Evolutionary conservation across 1,140 invertebrate genomes (phyloP), one percentile per base, ranked within the genome.

Genomic region (Cotesia vestalis): DNA sequence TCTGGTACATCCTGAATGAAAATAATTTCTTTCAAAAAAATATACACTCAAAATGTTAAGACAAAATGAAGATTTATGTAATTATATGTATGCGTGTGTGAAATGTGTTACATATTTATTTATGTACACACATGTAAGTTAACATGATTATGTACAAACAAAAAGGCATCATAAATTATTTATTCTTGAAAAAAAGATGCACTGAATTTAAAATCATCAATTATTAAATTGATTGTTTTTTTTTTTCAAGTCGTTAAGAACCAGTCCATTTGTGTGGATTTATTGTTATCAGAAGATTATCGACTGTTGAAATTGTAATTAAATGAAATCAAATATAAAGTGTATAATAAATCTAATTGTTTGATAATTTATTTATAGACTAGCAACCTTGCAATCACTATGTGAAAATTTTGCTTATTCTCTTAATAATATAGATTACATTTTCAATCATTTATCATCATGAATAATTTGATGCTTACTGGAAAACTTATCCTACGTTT

Each of bases 1-100:
- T 62, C 69, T 62, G 69, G 69, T 63, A 70, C 69, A 70, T 70
- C 69, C 40, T 61, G 6, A 60, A 61, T 8, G 6, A 9, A 61
- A 36, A 69, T 46, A 61, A 27, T 27, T 27, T 55, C 64, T 66
- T 46, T 60, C 35, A 4, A 69, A 57, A 69, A 36, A 38, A 11
- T 6, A 46, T 46, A 46, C 40, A 46, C 40, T 46, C 11, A 11
- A 46, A 46, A 46, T 46, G 40, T 46, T 6, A 46, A 46, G 11
- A 46, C 40, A 46, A 46, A 46, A 66, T 27, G 27, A 27, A 27
- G 27, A 55, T 55, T 55, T 5, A 55, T 55, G 53, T 63, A 36
- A 63, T 63, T 5, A 38, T 36, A 40, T 40, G 36, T n/a, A 38
- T 27, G 27, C 12, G 38, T 14, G 27, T 63, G 61, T 63, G 36